phyloP scores from a whole-genome alignment of 2,888 invertebrate genomes.

The Lepas anatifera region DNA sequence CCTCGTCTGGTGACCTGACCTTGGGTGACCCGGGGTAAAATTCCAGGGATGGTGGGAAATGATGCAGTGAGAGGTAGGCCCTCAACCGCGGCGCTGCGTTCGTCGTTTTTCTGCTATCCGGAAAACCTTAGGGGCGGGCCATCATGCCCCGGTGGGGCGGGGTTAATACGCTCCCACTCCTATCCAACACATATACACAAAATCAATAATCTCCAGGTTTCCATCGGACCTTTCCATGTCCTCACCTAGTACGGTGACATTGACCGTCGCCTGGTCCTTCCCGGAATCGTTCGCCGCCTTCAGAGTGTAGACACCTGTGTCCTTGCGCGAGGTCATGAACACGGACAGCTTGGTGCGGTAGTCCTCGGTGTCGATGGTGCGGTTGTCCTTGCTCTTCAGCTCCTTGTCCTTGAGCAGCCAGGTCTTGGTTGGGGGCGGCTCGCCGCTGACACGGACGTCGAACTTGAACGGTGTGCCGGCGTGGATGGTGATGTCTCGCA shows the following conservation, averaged over 20 bases:
- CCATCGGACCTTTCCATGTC: too few relatives aligned
- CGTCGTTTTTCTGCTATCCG: too few relatives aligned
- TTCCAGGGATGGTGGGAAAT: too few relatives aligned
- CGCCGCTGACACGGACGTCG: slow-evolving; percentile 86
- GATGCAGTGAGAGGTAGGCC: too few relatives aligned
- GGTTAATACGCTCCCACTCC: too few relatives aligned
- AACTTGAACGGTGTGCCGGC: slow-evolving; percentile 82
- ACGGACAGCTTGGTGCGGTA: slow-evolving; percentile 72
- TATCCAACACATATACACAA: too few relatives aligned
- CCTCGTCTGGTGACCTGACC: too few relatives aligned
- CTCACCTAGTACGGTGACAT: slow-evolving; percentile 70
- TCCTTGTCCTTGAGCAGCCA: slow-evolving; percentile 88
- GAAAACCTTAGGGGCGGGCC: too few relatives aligned
- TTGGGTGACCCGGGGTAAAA: too few relatives aligned
- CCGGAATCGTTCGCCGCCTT: slow-evolving; percentile 85
- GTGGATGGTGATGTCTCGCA: slow-evolving; percentile 80
- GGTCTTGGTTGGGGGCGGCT: slow-evolving; percentile 84
- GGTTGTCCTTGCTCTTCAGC: slow-evolving; percentile 44
- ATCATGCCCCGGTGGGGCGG: too few relatives aligned
- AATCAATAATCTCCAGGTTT: too few relatives aligned
- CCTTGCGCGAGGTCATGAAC: slow-evolving; percentile 54
- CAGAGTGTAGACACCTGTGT: slow-evolving; percentile 68
- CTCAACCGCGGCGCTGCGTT: too few relatives aligned
- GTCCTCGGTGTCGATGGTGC: slow-evolving; percentile 60
- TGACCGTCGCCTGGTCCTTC: slow-evolving; percentile 72